These are phyloP conservation scores for Delphinapterus leucas DNA, from an alignment of 2,113 vertebrate species.

Conservation along the genomic window DNA sequence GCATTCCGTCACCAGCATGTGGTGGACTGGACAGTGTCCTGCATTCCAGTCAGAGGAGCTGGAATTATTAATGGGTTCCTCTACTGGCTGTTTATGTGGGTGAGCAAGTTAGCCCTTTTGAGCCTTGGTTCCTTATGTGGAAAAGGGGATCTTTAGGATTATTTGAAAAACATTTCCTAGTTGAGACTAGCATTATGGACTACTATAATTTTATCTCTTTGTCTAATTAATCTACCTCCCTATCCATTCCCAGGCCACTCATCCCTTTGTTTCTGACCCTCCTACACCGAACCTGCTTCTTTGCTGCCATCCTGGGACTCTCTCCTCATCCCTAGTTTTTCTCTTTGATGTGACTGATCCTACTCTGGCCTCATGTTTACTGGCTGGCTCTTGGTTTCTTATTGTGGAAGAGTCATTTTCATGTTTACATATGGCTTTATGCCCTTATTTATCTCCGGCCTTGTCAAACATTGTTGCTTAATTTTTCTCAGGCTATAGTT, in stretches of 20 bases:
- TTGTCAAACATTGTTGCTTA: neutral
- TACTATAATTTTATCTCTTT: neutral
- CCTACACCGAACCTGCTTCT: neutral
- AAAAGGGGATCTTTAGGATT: neutral
- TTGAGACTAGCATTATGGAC: neutral
- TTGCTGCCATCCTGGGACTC: neutral
- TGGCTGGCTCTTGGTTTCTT: neutral
- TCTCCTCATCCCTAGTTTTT: neutral
- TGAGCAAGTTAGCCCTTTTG: neutral
- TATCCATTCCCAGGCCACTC: neutral
- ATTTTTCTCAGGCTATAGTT: neutral
- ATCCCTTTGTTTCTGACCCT: neutral
- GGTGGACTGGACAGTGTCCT: neutral
- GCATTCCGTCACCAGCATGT: neutral
- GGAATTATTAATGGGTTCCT: neutral
- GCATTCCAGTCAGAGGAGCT: neutral
- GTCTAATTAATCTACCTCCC: neutral
- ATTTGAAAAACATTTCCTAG: neutral
- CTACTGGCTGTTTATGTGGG: neutral
- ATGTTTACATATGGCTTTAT: neutral
- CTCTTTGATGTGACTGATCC: neutral
- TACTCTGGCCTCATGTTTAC: neutral
- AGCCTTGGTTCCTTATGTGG: neutral
- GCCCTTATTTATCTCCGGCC: neutral
- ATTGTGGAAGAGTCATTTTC: neutral